Percentiles rank a stretch among this genome's conserved stretches.
phyloP scores from a whole-genome alignment of 2,113 vertebrate genomes.

The Agelaius tricolor region DNA sequence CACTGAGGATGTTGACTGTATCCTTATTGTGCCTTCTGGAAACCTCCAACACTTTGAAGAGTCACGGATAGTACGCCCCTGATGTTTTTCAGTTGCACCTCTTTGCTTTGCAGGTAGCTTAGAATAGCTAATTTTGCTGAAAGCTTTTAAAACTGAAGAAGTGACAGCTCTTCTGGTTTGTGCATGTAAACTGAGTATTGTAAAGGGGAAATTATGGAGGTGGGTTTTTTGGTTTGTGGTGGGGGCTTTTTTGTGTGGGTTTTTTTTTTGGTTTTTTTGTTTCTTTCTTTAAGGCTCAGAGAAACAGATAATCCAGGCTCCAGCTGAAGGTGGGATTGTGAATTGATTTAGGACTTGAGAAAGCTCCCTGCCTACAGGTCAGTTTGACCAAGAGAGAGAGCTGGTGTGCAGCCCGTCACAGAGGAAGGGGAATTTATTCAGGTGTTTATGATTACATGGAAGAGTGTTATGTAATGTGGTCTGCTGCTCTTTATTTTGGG shows the following conservation, averaged over 20 bases:
- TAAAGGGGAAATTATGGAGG: not conserved
- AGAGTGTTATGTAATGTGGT: not conserved
- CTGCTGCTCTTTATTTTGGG: not conserved
- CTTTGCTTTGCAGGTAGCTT: not conserved
- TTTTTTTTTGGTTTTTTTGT: too few species aligned
- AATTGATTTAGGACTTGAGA: not conserved
- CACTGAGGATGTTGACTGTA: not conserved
- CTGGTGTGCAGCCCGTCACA: not conserved
- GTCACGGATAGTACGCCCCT: rapidly evolving
- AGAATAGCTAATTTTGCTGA: not conserved
- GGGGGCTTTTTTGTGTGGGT: too few species aligned
- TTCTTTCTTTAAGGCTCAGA: not conserved
- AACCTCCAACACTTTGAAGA: not conserved
- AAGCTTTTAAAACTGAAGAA: not conserved
- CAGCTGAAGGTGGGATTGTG: not conserved
- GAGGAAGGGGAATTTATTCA: not conserved
- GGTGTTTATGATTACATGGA: not conserved
- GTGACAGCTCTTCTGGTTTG: not conserved
- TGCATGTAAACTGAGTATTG: not conserved
- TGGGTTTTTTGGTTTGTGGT: not conserved
- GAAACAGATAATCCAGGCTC: not conserved
- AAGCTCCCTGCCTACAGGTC: not conserved
- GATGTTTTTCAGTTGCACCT: not conserved
- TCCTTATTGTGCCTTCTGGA: not conserved
- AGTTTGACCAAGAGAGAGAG: not conserved